Evolutionary conservation across 2,797 vertebrate species (phyloP).

Genomic region (Platalea minor): DNA sequence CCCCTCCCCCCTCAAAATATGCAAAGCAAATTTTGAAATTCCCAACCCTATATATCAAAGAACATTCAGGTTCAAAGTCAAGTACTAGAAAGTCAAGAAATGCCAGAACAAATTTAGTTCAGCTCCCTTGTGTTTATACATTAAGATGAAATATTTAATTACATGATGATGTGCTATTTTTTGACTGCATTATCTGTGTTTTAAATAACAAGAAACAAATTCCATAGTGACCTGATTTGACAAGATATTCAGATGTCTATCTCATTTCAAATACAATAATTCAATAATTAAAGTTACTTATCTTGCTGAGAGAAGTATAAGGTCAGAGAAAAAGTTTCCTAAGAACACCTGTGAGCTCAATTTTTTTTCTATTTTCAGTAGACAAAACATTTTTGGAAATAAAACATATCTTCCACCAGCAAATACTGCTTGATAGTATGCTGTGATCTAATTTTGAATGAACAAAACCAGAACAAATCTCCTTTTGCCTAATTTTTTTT

Average conservation of each 20-base stretch:
- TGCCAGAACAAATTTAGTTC: not conserved
- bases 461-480: not conserved
- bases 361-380: not conserved
- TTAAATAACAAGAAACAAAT: slow-evolving; percentile 10
- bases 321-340: not conserved
- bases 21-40: not conserved
- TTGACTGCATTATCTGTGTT: not conserved
- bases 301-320: not conserved
- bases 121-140: not conserved
- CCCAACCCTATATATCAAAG: slow-evolving; percentile 1
- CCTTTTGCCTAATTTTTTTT: not conserved
- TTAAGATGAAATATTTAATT: slow-evolving; percentile 19
- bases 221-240: not conserved
- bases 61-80: slow-evolving; percentile 20
- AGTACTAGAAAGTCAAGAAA: slow-evolving; percentile 29
- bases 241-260: not conserved
- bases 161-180: not conserved
- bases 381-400: not conserved
- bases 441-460: not conserved
- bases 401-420: not conserved
- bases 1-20: not conserved
- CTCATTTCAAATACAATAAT: not conserved
- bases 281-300: not conserved
- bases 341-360: not conserved
- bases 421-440: not conserved